A percentile compares a stretch with the other conserved stretches of the same genome.
phyloP scores from a whole-genome alignment of 2,888 invertebrate genomes.

The Sinopyrophorus schimmeli region DNA sequence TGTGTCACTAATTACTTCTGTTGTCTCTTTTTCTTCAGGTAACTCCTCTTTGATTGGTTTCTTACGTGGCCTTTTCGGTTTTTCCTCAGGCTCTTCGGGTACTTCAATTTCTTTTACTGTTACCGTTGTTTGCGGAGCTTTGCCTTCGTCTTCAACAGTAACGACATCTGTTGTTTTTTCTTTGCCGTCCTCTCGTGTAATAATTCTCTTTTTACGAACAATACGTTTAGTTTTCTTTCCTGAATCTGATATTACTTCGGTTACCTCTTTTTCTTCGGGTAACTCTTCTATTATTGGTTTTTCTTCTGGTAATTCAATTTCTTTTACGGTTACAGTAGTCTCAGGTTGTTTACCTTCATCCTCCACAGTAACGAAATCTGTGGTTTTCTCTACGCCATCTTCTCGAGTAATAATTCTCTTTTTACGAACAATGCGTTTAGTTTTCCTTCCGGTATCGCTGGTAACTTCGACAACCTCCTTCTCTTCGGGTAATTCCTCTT shows the following conservation, averaged over 20 bases:
- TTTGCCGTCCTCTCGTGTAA: conserved; percentile 41
- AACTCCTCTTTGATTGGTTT: conserved; percentile 46
- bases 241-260: conserved; percentile 29
- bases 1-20: conserved; percentile 38
- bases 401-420: conserved; percentile 23
- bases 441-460: conserved; percentile 17
- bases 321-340: conserved; percentile 52
- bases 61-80: conserved; percentile 14
- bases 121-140: conserved; percentile 55
- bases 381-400: conserved; percentile 16
- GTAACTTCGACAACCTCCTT: conserved; percentile 38
- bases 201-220: conserved; percentile 47
- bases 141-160: conserved; percentile 40
- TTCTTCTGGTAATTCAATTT: conserved; percentile 36
- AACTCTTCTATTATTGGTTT: conserved; percentile 9
- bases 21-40: conserved; percentile 41
- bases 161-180: conserved; percentile 38
- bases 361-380: conserved; percentile 36
- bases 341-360: conserved; percentile 51
- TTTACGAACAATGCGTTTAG: conserved; percentile 20
- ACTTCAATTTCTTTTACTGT: conserved; percentile 22
- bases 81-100: conserved; percentile 9
- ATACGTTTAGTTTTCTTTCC: conserved; percentile 36
- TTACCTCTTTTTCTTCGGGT: conserved; percentile 32
- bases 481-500: conserved; percentile 36